Percentiles rank a stretch among this genome's conserved stretches.
Evolutionary conservation across 2,888 invertebrate species (phyloP).

Genomic region (Standfussiana lucernea): DNA sequence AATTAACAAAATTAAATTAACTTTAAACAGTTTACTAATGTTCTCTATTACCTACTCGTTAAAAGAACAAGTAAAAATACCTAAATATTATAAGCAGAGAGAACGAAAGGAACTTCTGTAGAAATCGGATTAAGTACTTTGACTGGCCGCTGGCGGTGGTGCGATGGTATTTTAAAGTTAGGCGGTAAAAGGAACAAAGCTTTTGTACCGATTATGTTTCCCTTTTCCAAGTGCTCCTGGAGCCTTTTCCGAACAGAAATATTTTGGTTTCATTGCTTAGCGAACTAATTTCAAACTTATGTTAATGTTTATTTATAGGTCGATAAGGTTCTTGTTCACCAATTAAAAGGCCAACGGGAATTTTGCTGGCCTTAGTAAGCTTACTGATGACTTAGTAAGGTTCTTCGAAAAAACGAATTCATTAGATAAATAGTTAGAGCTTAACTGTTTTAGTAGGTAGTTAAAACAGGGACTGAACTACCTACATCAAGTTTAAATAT

Average conservation of each 20-base stretch:
- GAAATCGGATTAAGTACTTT: constrained; percentile 63
- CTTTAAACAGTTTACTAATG: neutral
- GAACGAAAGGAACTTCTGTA: constrained; percentile 37
- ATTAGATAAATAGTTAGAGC: too few species aligned
- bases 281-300: neutral
- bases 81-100: constrained; percentile 32
- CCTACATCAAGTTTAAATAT: too few species aligned
- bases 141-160: constrained; percentile 15
- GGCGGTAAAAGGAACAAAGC: constrained; percentile 36
- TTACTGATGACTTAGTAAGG: too few species aligned
- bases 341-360: too few species aligned
- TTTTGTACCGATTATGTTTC: constrained; percentile 43
- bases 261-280: neutral
- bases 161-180: constrained; percentile 55
- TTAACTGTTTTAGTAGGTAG: too few species aligned
- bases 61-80: constrained; percentile 37
- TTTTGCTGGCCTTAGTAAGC: too few species aligned
- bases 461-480: too few species aligned
- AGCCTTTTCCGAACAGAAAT: constrained; percentile 9
- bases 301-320: neutral
- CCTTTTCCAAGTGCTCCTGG: constrained; percentile 23
- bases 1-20: neutral
- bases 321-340: neutral
- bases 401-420: too few species aligned
- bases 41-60: constrained; percentile 16